Percentiles rank a stretch among this genome's conserved stretches.
These are phyloP conservation scores for Loripinus fragilis DNA, from an alignment of 2,888 invertebrate genomes.

Conservation along the genomic window DNA sequence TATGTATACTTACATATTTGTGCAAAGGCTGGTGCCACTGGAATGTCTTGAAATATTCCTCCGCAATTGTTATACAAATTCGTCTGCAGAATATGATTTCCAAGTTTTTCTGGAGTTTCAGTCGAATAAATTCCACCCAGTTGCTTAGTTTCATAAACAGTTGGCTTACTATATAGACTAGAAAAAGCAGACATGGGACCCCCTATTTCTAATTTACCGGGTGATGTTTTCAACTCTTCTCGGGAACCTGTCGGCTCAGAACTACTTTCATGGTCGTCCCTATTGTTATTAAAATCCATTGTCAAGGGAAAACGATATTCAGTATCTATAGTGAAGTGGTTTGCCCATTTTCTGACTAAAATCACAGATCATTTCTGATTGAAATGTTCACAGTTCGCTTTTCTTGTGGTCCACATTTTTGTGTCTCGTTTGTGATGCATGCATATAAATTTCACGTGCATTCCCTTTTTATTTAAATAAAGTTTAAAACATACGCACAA, in stretches of 20 bases:
- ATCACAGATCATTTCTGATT: too few relatives aligned
- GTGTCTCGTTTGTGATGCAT: too few relatives aligned
- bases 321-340: too few relatives aligned
- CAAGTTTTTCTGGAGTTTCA: background rate
- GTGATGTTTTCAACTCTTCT: background rate
- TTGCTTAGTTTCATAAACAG: background rate
- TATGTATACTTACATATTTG: conserved; percentile 56
- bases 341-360: too few relatives aligned
- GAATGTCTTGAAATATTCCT: conserved; percentile 25
- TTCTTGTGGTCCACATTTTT: too few relatives aligned
- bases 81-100: background rate
- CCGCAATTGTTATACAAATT: background rate
- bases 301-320: too few relatives aligned
- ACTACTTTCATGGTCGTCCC: background rate
- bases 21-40: conserved; percentile 57
- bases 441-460: too few relatives aligned
- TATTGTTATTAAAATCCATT: background rate
- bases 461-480: too few relatives aligned
- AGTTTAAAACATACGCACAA: too few relatives aligned
- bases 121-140: background rate
- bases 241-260: background rate
- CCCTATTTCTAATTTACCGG: conserved; percentile 22
- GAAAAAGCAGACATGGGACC: conserved; percentile 57
- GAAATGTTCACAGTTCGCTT: too few relatives aligned
- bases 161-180: conserved; percentile 18